A percentile compares a stretch with the other conserved stretches of the same genome.
These are phyloP conservation scores for Callipepla californica DNA, from an alignment of 2,113 vertebrate genomes.

Conservation along the genomic window DNA sequence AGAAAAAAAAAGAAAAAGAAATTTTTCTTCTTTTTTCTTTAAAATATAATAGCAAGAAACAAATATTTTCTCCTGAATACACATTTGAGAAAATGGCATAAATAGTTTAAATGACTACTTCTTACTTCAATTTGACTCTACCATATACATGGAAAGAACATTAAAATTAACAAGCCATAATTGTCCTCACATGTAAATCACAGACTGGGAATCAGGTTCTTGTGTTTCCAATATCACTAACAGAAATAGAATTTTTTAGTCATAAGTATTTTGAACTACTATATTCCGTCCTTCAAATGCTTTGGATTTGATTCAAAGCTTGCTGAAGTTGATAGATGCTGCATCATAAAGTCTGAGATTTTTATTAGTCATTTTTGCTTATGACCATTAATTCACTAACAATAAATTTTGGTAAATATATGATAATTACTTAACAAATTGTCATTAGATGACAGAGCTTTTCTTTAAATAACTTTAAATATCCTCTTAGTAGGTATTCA, in stretches of 20 bases:
- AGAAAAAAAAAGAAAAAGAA: not conserved
- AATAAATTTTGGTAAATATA: not conserved
- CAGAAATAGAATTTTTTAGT: conserved; percentile 32
- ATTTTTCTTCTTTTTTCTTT: not conserved
- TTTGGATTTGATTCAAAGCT: conserved; percentile 20
- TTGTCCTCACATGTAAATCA: not conserved
- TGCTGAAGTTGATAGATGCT: not conserved
- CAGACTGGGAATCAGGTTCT: conserved; percentile 21
- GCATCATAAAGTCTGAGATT: not conserved
- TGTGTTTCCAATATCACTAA: conserved; percentile 31
- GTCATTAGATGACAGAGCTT: not conserved
- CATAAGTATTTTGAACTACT: conserved; percentile 26
- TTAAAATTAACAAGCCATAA: not conserved
- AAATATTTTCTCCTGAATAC: not conserved
- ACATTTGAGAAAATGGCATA: not conserved
- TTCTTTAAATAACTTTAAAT: conserved; percentile 8
- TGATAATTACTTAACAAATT: not conserved
- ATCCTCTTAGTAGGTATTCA: conserved; percentile 7
- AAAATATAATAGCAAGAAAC: not conserved
- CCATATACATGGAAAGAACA: not conserved
- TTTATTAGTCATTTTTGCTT: not conserved
- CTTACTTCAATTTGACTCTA: not conserved
- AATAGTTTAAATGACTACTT: not conserved
- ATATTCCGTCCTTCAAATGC: conserved; percentile 1
- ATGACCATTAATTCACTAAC: not conserved